Conservation (phyloP, 2,888 invertebrate species). For the Drosophila gaucha region DNA sequence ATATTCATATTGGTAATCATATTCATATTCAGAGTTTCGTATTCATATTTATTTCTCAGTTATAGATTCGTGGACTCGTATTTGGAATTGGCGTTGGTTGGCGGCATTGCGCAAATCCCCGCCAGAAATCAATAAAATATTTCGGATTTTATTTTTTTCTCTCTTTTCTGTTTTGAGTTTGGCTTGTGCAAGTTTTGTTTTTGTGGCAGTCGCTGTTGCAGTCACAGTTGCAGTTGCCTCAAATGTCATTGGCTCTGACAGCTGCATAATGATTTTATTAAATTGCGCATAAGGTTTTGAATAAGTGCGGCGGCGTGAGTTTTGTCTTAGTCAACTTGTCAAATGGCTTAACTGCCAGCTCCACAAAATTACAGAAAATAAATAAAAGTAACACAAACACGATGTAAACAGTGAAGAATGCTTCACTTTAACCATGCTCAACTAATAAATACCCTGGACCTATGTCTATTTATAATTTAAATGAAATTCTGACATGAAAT, state of each 20-base stretch:
- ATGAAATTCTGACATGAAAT: too few relatives aligned
- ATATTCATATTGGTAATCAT: constrained; percentile 15
- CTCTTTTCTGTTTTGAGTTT: constrained; percentile 1
- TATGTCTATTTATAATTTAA: neutral
- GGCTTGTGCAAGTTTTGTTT: constrained; percentile 29
- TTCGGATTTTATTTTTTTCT: neutral
- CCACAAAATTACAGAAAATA: constrained; percentile 9
- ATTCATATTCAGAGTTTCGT: constrained; percentile 20
- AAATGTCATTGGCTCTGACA: constrained; percentile 69
- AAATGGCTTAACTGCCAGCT: constrained; percentile 56
- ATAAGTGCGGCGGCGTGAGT: constrained; percentile 63
- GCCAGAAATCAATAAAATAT: constrained; percentile 74
- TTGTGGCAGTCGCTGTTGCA: constrained; percentile 34
- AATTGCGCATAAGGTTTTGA: constrained; percentile 67
- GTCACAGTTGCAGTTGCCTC: constrained; percentile 46
- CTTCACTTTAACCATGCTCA: neutral
- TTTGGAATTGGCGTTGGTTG: constrained; percentile 51
- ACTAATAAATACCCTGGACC: constrained; percentile 16
- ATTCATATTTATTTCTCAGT: constrained; percentile 19
- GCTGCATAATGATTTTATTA: constrained; percentile 75
- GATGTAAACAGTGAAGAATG: constrained; percentile 31
- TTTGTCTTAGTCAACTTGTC: constrained; percentile 64
- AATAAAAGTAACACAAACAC: constrained; percentile 7
- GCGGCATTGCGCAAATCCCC: constrained; percentile 60
- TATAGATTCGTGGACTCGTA: constrained; percentile 39